Evolutionary conservation across 2,113 vertebrate genomes (phyloP).

Genomic region (Riparia riparia): DNA sequence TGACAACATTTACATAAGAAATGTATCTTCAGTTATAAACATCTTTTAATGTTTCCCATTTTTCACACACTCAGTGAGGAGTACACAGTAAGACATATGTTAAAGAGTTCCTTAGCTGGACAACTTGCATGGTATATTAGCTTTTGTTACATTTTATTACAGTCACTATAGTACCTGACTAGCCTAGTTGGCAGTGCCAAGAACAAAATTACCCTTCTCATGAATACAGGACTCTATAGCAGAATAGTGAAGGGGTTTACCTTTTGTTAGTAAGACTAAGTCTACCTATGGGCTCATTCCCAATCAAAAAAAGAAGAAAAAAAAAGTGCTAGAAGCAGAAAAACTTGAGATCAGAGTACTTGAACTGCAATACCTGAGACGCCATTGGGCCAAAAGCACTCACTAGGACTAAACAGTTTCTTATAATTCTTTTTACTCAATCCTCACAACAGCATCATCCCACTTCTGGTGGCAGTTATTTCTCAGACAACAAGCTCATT

Average conservation of each 20-base stretch:
- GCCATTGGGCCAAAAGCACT: not conserved
- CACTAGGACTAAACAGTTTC: not conserved
- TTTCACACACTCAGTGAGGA: not conserved
- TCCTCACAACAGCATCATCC: not conserved
- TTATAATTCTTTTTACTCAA: not conserved
- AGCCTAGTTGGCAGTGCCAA: not conserved
- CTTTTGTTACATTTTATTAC: not conserved
- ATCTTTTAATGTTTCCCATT: not conserved
- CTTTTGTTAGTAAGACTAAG: not conserved
- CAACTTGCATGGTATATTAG: not conserved
- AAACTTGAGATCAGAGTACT: not conserved
- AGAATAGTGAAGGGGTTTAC: not conserved
- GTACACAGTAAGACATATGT: not conserved
- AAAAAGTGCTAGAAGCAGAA: not conserved
- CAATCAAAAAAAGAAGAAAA: not conserved
- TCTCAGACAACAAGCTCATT: not conserved
- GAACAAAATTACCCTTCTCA: not conserved
- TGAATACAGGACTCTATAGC: not conserved
- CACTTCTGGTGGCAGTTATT: not conserved
- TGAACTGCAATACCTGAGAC: not conserved
- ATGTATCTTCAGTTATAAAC: not conserved
- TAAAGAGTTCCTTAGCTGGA: not conserved
- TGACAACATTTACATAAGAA: slow-evolving; percentile 25
- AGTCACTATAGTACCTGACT: not conserved
- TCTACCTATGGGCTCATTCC: not conserved